Evolutionary conservation across 1,140 invertebrate genomes (phyloP), one percentile per base, ranked within the genome.

Genomic region (Megalonaias nervosa): DNA sequence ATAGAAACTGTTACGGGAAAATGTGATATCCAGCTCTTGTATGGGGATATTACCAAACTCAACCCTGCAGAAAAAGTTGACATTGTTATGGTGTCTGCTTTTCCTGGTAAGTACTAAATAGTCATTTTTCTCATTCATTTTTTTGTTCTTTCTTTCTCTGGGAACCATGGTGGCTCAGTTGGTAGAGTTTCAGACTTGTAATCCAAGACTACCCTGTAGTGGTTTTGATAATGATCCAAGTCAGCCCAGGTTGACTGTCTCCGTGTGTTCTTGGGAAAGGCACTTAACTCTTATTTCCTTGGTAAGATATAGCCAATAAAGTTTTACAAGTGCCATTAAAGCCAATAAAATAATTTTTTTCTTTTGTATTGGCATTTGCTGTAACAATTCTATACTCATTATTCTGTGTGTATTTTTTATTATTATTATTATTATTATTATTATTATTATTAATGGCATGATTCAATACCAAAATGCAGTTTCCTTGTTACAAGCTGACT

Each of bases 1-100:
- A 48, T 48, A 48, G 38, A 48, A 48, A 48, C 38, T 48, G 38
- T 48, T 48, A 48, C 38, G 11, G 88, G 88, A 26, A 60, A 79
- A 48, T 82, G 82, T 38, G 75, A 85, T 73, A 85, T 90, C 38
- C 82, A 90, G 73, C 68, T 90, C 16, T 74, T 85, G 38, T 80
- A 82, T 74, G 89, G 89, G 14, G 89, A 90, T 75, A 89, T 90
- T 59, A 89, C 89, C 14, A 77, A 77, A 59, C 80, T 89, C 14
- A 73, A 82, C 6, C 26, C 77, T 13, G 77, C 84, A 57, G 86
- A 90, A 3, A 86, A 86, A 81, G 86, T 90, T 15, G 87, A 89
- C 71, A 67, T 89, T 66, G 68, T 90, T n/a, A 86, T 90, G 81
- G 83, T 88, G 6, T 90, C 89, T n/a, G 88, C 89, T 55, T 90